Base-by-base conservation (phyloP, 2,888 invertebrate genomes). In the Odontocolon sp. region DNA sequence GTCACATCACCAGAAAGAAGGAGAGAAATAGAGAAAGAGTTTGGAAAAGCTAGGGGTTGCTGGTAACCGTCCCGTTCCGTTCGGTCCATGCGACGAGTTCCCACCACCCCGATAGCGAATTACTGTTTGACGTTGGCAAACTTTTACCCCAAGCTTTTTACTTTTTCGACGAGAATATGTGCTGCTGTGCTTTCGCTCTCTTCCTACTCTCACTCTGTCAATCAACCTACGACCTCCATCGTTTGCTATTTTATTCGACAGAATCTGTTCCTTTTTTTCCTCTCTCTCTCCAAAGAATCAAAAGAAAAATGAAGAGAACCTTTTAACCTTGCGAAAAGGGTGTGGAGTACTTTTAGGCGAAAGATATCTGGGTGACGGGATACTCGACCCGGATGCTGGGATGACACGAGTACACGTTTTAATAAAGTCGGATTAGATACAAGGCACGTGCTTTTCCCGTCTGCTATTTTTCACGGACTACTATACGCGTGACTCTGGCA, bases 361-460 rank as follows among this genome's bases (percentile, higher is more conserved):
- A n/a, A n/a, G n/a, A n/a, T n/a, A n/a, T 54, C 54, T 8, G 54
- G 54, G 28, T 54, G 54, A 54, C 31, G 31, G 31, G 16, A 16
- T 26, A n/a, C 18, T 54, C 31, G 54, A 33, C 31, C 16, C 31
- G n/a, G 6, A 4, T 1, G 11, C 8, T 54, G 18, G 3, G 21
- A n/a, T 8, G 21, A 33, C 54, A 23, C 14, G 31, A 50, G 54
- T 66, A 18, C 38, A 59, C 66, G 59, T 80, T 80, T 83, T 82
- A 84, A 84, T 86, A 84, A 85, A 83, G 79, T 79, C 80, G 81
- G 81, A 83, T 86, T 83, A 84, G 74, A 78, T 79, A 82, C 75
- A 78, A 75, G 73, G 47, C 56, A 70, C 74, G 59, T 31, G 61
- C 57, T 68, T 57, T 64, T 45, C 40, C 59, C 31, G 64, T 54